Percentiles rank a stretch among this genome's conserved stretches.
Evolutionary conservation across 2,797 vertebrate species (phyloP).

Genomic region (Periparus ater): DNA sequence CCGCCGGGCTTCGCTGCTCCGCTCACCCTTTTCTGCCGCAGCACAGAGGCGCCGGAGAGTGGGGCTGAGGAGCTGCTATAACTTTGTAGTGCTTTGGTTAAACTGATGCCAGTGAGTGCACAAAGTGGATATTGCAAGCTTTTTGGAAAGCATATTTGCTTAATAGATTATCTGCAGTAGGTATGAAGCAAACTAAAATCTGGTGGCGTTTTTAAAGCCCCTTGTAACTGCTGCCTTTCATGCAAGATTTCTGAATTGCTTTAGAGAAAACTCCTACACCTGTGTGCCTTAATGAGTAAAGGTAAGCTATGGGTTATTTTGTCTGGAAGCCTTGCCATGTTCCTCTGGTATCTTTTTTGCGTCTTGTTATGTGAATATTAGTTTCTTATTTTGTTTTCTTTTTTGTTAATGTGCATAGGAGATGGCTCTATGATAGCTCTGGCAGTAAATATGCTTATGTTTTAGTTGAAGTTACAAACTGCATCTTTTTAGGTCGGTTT

Average conservation of each 20-base stretch:
- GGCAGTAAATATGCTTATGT: background rate
- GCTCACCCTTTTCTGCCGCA: fast-evolving
- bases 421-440: background rate
- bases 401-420: fast-evolving
- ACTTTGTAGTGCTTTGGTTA: fast-evolving
- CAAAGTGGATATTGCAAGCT: fast-evolving
- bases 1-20: fast-evolving
- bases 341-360: background rate
- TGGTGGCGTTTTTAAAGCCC: background rate
- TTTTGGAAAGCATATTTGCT: fast-evolving
- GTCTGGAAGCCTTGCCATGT: fast-evolving
- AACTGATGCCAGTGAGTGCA: fast-evolving
- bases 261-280: background rate
- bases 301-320: background rate
- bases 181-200: background rate
- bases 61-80: background rate
- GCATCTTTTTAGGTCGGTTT: fast-evolving
- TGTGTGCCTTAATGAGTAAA: background rate
- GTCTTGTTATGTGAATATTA: background rate
- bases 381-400: background rate
- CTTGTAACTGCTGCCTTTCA: background rate
- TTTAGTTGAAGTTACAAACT: background rate
- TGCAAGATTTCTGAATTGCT: background rate
- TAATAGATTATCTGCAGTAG: fast-evolving
- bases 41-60: fast-evolving